Evolutionary conservation across 2,888 invertebrate genomes (phyloP).

Genomic region (Andrena flavipes): DNA sequence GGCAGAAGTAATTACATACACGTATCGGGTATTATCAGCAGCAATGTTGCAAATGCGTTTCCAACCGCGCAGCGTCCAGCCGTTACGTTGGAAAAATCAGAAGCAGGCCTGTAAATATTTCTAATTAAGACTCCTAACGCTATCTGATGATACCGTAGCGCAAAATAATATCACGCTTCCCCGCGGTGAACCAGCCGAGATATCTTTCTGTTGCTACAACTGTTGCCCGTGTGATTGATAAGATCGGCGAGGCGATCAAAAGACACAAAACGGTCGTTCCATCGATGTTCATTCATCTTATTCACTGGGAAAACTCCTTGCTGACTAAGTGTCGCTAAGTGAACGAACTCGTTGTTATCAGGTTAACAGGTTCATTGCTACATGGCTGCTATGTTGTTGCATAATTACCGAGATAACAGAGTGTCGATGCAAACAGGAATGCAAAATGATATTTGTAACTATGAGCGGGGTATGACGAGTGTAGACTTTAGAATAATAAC

Average conservation of each 20-base stretch:
- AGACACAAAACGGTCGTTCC: no score
- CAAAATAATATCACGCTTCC: constrained; percentile 22
- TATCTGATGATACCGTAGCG: constrained; percentile 34
- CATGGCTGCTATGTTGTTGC: constrained; percentile 19
- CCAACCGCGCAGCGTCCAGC: not conserved
- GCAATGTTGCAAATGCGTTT: constrained; percentile 24
- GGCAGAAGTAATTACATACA: constrained; percentile 32
- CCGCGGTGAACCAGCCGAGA: not conserved
- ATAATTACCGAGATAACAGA: constrained; percentile 19
- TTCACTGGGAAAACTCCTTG: constrained; percentile 1
- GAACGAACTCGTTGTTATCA: not conserved
- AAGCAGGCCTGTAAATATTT: constrained; percentile 1
- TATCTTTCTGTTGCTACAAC: not conserved
- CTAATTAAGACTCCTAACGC: constrained; percentile 36
- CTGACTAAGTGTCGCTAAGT: not conserved
- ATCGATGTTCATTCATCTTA: not conserved
- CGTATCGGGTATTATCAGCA: constrained; percentile 8
- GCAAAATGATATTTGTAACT: constrained; percentile 10
- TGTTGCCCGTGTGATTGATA: not conserved
- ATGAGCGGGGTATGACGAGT: not conserved
- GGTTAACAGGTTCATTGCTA: constrained; percentile 15
- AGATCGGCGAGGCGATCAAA: not conserved
- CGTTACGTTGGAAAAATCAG: not conserved
- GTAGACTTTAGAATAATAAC: not conserved
- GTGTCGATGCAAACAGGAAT: not conserved